A percentile compares a stretch with the other conserved stretches of the same genome.
Evolutionary conservation across 2,113 vertebrate genomes (phyloP).

Genomic region (Tursiops truncatus): DNA sequence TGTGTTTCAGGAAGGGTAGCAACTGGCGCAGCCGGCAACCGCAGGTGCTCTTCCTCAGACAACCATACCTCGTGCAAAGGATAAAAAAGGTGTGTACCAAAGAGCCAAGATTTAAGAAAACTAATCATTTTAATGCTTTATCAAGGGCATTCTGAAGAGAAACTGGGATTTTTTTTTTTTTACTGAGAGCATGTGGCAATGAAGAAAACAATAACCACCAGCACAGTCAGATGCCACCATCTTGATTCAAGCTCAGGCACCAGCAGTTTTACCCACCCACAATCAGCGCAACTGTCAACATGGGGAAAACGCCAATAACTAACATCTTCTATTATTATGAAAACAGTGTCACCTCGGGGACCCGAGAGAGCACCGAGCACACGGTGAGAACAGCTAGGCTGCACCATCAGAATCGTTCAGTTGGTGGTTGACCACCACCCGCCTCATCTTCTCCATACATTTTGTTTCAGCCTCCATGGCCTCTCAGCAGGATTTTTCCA

Average conservation of each 20-base stretch:
- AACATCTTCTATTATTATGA: accelerated
- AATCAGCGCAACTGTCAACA: no score
- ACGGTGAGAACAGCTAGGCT: not conserved
- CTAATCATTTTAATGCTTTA: not conserved
- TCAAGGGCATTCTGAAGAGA: not conserved
- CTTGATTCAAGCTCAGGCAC: not conserved
- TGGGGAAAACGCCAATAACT: not conserved
- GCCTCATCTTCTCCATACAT: accelerated
- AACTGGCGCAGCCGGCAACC: accelerated
- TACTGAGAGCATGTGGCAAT: accelerated
- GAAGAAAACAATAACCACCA: not conserved
- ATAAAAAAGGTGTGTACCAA: not conserved
- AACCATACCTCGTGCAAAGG: not conserved
- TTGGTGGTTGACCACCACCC: no score
- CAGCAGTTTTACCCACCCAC: not conserved
- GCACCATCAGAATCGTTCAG: accelerated
- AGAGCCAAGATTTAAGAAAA: not conserved
- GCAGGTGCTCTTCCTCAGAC: not conserved
- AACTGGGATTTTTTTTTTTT: not conserved
- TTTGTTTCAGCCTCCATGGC: not conserved
- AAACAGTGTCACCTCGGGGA: not conserved
- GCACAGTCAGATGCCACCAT: not conserved
- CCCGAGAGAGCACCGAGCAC: no score
- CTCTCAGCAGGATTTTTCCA: not conserved
- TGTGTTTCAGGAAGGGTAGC: accelerated